phyloP scores from a whole-genome alignment of 2,113 vertebrate species.

The Alaudala cheleensis region DNA sequence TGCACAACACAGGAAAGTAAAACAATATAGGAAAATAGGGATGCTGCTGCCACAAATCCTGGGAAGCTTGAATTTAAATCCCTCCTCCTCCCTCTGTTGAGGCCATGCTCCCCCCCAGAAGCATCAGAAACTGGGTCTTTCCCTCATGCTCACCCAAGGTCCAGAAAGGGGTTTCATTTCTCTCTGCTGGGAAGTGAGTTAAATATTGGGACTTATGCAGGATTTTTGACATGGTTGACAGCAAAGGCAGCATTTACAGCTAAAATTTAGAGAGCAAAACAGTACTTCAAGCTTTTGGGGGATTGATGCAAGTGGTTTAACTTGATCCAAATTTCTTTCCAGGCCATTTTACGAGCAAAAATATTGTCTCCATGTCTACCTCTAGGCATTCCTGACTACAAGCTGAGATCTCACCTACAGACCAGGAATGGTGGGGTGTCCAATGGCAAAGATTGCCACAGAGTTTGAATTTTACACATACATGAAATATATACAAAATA shows the following conservation, averaged over 20 bases:
- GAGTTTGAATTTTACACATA: background rate
- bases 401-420: background rate
- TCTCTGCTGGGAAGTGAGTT: background rate
- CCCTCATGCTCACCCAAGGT: background rate
- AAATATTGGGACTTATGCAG: background rate
- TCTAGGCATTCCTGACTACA: background rate
- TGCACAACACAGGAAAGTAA: background rate
- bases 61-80: background rate
- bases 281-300: background rate
- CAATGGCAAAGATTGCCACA: background rate
- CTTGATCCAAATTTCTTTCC: conserved; percentile 47
- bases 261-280: background rate
- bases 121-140: background rate
- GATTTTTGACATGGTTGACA: background rate
- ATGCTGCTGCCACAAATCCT: background rate
- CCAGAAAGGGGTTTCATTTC: background rate
- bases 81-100: background rate
- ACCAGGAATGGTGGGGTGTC: background rate
- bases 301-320: background rate
- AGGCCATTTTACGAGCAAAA: conserved; percentile 49
- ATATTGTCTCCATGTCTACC: conserved; percentile 12
- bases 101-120: background rate
- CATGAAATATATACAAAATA: background rate
- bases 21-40: background rate
- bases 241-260: background rate